phyloP scores from a whole-genome alignment of 2,888 invertebrate genomes.

The Drosophila gaucha region DNA sequence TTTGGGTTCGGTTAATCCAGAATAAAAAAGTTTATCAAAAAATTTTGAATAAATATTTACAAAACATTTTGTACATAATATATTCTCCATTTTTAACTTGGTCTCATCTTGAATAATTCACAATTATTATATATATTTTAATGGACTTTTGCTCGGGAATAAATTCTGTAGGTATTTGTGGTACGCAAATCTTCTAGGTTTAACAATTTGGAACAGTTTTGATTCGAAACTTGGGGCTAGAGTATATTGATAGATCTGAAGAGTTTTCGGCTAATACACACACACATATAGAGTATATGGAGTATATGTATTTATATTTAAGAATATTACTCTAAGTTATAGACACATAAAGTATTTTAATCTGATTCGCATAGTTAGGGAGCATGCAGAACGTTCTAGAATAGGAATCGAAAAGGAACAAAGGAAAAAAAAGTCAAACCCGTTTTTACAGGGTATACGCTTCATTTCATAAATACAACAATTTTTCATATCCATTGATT shows the following conservation, averaged over 20 bases:
- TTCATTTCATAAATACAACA: constrained; percentile 29
- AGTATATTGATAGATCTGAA: constrained; percentile 32
- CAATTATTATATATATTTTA: constrained; percentile 16
- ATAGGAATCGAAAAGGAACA: background rate
- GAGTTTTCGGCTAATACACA: constrained; percentile 46
- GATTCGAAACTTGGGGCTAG: constrained; percentile 3
- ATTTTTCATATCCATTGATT: constrained; percentile 1
- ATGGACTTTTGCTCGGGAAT: constrained; percentile 44
- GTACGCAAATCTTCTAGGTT: constrained; percentile 1
- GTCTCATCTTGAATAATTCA: constrained; percentile 41
- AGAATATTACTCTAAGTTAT: constrained; percentile 41
- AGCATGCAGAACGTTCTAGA: constrained; percentile 14
- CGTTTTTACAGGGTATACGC: background rate
- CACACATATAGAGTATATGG: constrained; percentile 13
- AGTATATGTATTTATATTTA: background rate
- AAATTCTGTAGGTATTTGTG: constrained; percentile 13
- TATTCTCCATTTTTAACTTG: constrained; percentile 9
- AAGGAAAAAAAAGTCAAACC: background rate
- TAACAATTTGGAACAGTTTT: constrained; percentile 15
- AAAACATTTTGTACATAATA: constrained; percentile 31
- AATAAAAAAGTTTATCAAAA: constrained; percentile 63
- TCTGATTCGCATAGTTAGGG: constrained; percentile 14
- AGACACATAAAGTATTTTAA: constrained; percentile 48
- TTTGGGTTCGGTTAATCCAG: constrained; percentile 37
- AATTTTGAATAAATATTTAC: constrained; percentile 34